Percentiles rank a stretch among this genome's conserved stretches.
These are phyloP conservation scores for Phyllopteryx taeniolatus DNA, from an alignment of 2,113 vertebrate genomes.

Conservation along the genomic window DNA sequence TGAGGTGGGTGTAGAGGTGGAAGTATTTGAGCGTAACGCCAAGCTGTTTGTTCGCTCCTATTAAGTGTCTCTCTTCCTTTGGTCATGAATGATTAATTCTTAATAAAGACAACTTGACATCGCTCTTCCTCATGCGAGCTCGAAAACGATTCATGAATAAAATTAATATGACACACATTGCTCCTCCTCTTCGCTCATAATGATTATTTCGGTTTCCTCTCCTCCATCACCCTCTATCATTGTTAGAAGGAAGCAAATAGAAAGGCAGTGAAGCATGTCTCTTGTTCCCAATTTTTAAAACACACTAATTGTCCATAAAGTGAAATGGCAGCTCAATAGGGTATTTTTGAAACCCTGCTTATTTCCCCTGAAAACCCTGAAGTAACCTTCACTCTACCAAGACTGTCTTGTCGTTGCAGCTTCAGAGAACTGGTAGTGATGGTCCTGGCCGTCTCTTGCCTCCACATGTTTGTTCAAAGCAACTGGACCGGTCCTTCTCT, in stretches of 20 bases:
- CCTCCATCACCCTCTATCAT: constrained; percentile 8
- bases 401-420: constrained; percentile 1
- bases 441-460: constrained; percentile 82
- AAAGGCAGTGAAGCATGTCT: constrained; percentile 10
- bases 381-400: neutral
- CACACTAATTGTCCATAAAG: neutral
- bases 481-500: constrained; percentile 94
- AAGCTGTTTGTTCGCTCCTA: constrained; percentile 7
- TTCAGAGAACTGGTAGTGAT: constrained; percentile 80
- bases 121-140: constrained; percentile 11
- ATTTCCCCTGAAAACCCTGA: neutral
- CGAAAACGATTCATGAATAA: neutral
- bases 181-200: constrained; percentile 7
- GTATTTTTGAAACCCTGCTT: neutral
- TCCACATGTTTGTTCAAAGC: constrained; percentile 90
- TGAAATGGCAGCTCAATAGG: neutral
- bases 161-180: constrained; percentile 15
- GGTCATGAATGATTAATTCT: constrained; percentile 66
- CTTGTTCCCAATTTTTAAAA: constrained; percentile 1
- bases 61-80: constrained; percentile 9
- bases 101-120: constrained; percentile 57
- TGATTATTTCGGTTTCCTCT: neutral
- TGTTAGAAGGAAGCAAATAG: constrained; percentile 10
- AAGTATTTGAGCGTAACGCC: neutral
- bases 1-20: neutral